Conservation (phyloP, 2,888 invertebrate genomes). For the Acronicta alni region DNA sequence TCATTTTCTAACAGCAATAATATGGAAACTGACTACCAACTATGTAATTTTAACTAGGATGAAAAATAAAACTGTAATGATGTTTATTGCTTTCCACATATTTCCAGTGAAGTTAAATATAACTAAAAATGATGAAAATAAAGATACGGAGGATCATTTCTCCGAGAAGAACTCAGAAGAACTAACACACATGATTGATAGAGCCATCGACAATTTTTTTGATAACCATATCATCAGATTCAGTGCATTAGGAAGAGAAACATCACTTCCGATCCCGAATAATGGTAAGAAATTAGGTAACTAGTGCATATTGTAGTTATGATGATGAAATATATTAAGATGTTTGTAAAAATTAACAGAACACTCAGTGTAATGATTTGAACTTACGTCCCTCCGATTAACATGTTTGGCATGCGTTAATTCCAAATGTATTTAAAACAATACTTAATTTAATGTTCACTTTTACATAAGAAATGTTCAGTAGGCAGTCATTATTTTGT, state of each 20-base stretch:
- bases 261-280: conserved; percentile 67
- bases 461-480: too few species aligned
- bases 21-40: not conserved
- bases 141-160: conserved; percentile 38
- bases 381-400: too few species aligned
- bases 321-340: not conserved
- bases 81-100: not conserved
- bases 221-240: conserved; percentile 86
- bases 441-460: too few species aligned
- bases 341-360: too few species aligned
- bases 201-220: conserved; percentile 88
- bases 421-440: too few species aligned
- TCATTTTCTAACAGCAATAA: conserved; percentile 7
- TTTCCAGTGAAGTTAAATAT: conserved; percentile 71
- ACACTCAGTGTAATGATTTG: too few species aligned
- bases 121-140: conserved; percentile 51
- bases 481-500: too few species aligned
- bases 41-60: not conserved
- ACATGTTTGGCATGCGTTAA: too few species aligned
- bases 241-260: conserved; percentile 74
- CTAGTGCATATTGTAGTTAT: too few species aligned
- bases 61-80: too few species aligned
- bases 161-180: conserved; percentile 65
- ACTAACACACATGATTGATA: conserved; percentile 83
- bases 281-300: conserved; percentile 74